Conservation (phyloP, 2,888 invertebrate species). For the Synanthedon myopaeformis region DNA sequence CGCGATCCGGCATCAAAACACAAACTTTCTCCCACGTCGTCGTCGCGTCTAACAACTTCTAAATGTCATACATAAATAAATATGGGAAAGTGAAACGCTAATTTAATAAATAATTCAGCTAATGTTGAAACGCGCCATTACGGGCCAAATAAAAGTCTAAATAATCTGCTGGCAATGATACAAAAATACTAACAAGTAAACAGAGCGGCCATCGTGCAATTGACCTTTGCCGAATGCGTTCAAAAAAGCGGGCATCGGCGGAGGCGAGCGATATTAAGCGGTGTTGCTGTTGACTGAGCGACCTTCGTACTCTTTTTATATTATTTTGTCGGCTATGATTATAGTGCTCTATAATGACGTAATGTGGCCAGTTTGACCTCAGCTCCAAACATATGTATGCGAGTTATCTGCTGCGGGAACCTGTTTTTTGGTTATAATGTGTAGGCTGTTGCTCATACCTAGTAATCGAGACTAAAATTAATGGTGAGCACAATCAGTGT, state of each 20-base stretch:
- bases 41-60: too few species aligned
- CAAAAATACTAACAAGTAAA: too few species aligned
- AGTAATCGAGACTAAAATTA: too few species aligned
- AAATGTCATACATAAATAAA: too few species aligned
- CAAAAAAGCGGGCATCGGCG: not conserved
- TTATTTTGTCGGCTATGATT: constrained; percentile 2
- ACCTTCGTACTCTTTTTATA: constrained; percentile 8
- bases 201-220: not conserved
- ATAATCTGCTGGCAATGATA: too few species aligned
- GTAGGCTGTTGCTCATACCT: constrained; percentile 15
- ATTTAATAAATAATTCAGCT: too few species aligned
- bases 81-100: too few species aligned
- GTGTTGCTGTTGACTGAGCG: not conserved
- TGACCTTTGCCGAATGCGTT: not conserved
- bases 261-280: not conserved
- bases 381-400: constrained; percentile 12
- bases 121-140: too few species aligned
- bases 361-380: constrained; percentile 37
- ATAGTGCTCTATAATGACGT: constrained; percentile 24
- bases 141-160: too few species aligned
- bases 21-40: too few species aligned
- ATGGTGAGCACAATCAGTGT: too few species aligned
- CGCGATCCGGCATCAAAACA: too few species aligned
- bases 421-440: constrained; percentile 24
- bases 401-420: constrained; percentile 19